phyloP scores from a whole-genome alignment of 2,797 vertebrate species.

The Nothura maculosa region DNA sequence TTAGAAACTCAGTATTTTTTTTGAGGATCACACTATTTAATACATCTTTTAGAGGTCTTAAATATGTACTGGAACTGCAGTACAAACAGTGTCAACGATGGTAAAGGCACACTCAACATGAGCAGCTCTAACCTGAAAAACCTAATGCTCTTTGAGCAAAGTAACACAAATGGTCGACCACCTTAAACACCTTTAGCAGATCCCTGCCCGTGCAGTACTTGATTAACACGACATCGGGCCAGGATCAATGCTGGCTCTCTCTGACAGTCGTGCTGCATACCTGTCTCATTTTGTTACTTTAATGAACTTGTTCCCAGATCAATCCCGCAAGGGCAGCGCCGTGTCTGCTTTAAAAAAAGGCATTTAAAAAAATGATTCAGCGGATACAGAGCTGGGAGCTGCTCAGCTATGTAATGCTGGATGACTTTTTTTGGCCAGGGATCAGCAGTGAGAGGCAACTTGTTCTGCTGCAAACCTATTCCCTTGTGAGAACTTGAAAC shows the following conservation, averaged over 20 bases:
- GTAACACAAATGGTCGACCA: background rate
- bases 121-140: background rate
- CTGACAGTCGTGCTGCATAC: conserved; percentile 8
- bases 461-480: conserved; percentile 9
- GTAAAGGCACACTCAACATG: background rate
- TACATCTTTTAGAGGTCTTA: background rate
- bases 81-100: background rate
- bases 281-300: conserved; percentile 37
- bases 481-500: background rate
- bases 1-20: background rate
- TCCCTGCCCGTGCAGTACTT: background rate
- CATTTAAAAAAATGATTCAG: conserved; percentile 1
- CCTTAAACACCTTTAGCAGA: background rate
- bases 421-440: conserved; percentile 29
- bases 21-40: background rate
- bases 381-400: conserved; percentile 19
- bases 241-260: background rate
- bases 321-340: background rate
- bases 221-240: background rate
- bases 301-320: conserved; percentile 19
- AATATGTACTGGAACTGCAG: background rate
- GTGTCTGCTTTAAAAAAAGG: background rate
- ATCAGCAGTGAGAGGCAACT: background rate
- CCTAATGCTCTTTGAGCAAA: background rate
- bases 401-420: conserved; percentile 14